These are phyloP conservation scores for Sitodiplosis mosellana DNA, from an alignment of 1,140 invertebrate species.

Conservation along the genomic window DNA sequence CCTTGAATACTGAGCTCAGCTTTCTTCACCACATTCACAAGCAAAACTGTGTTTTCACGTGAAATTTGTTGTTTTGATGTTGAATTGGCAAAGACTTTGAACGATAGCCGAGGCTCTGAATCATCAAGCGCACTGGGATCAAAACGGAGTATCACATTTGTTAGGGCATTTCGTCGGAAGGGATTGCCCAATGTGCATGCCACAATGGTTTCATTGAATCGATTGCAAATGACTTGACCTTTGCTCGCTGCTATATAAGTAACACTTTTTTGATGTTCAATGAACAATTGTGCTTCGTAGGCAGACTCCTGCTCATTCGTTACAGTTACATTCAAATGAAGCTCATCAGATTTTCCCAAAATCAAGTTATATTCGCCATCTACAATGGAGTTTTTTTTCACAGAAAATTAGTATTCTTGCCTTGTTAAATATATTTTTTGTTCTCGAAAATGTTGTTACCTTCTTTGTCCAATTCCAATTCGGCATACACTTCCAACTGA, in stretches of 20 bases:
- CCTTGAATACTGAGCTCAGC: conserved; percentile 68
- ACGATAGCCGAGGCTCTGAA: conserved; percentile 44
- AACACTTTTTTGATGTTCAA: conserved; percentile 57
- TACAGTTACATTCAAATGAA: conserved; percentile 56
- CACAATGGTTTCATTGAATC: conserved; percentile 53
- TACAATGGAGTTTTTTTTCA: conserved; percentile 10
- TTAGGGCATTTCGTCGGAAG: conserved; percentile 35
- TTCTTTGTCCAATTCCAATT: conserved; percentile 33
- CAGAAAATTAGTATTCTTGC: neutral
- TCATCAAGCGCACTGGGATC: conserved; percentile 55
- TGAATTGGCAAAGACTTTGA: conserved; percentile 68
- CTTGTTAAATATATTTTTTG: neutral
- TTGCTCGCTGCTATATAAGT: conserved; percentile 54
- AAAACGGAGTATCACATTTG: conserved; percentile 52
- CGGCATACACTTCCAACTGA: conserved; percentile 51
- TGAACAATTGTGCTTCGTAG: conserved; percentile 71
- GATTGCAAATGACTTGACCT: conserved; percentile 42
- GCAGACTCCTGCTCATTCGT: conserved; percentile 72
- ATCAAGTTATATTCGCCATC: conserved; percentile 35
- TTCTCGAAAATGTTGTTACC: conserved; percentile 23
- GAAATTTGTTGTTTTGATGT: conserved; percentile 50
- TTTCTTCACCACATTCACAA: conserved; percentile 54
- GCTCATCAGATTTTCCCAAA: conserved; percentile 54
- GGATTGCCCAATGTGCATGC: conserved; percentile 78
- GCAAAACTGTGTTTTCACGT: conserved; percentile 33